Evolutionary conservation across 2,113 vertebrate genomes (phyloP).

Genomic region (Strix aluco): DNA sequence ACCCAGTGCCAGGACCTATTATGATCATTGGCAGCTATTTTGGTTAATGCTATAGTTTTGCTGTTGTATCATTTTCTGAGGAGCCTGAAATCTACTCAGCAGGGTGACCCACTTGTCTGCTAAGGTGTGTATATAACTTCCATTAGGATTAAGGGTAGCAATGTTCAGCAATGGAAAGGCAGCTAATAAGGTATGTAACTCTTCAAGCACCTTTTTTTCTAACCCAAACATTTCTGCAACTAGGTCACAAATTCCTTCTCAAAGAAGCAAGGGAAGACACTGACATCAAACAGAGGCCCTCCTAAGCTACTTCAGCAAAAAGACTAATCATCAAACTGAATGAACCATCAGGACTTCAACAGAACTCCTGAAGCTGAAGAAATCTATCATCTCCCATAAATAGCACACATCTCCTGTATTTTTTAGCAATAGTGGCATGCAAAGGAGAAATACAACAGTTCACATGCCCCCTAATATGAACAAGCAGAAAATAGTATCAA

Average conservation of each 20-base stretch:
- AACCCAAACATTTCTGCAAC: neutral
- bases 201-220: neutral
- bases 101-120: neutral
- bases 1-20: neutral
- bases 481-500: neutral
- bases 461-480: neutral
- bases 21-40: neutral
- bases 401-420: neutral
- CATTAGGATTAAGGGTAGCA: conserved; percentile 10
- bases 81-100: conserved; percentile 22
- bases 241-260: neutral
- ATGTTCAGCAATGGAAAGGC: neutral
- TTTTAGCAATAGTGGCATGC: neutral
- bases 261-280: neutral
- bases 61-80: neutral
- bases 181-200: neutral
- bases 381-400: neutral
- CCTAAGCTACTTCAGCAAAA: neutral
- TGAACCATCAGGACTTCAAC: neutral
- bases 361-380: neutral
- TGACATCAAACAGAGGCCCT: neutral
- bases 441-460: neutral
- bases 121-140: neutral
- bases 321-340: neutral
- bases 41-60: neutral